Conservation (phyloP, 1,140 invertebrate species). For the Cylas formicarius region DNA sequence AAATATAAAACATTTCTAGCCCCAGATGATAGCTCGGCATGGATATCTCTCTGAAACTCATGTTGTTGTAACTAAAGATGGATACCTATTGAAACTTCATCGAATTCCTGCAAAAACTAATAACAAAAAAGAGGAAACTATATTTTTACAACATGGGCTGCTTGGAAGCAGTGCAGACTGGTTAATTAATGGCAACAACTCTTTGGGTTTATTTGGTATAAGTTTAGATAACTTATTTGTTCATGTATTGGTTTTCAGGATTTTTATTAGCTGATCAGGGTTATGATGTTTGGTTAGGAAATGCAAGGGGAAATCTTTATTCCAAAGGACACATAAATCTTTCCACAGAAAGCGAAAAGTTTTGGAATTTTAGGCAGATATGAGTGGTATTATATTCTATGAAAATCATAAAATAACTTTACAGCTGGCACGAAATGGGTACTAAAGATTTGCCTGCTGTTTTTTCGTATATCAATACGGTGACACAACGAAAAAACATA, state of each 20-base stretch:
- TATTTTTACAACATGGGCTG: slow-evolving; percentile 61
- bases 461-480: slow-evolving; percentile 50
- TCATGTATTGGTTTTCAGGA: slow-evolving; percentile 46
- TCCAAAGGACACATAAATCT: slow-evolving; percentile 45
- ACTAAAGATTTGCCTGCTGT: slow-evolving; percentile 60
- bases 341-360: slow-evolving; percentile 44
- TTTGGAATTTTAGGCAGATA: slow-evolving; percentile 61
- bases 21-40: slow-evolving; percentile 51
- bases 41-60: slow-evolving; percentile 64
- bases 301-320: slow-evolving; percentile 59
- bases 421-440: slow-evolving; percentile 55
- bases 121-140: slow-evolving; percentile 21
- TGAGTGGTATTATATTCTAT: not conserved
- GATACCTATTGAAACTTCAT: slow-evolving; percentile 63
- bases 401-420: slow-evolving; percentile 3
- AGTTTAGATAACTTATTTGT: slow-evolving; percentile 38
- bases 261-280: slow-evolving; percentile 53
- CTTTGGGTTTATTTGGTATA: slow-evolving; percentile 21
- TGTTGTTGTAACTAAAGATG: slow-evolving; percentile 57
- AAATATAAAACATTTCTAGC: too few species aligned
- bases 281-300: slow-evolving; percentile 72
- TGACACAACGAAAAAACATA: slow-evolving; percentile 41
- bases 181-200: slow-evolving; percentile 53
- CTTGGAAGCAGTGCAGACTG: slow-evolving; percentile 67
- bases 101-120: slow-evolving; percentile 54